A percentile compares a stretch with the other conserved stretches of the same genome.
Evolutionary conservation across 2,113 vertebrate species (phyloP).

Genomic region (Okapia johnstoni): DNA sequence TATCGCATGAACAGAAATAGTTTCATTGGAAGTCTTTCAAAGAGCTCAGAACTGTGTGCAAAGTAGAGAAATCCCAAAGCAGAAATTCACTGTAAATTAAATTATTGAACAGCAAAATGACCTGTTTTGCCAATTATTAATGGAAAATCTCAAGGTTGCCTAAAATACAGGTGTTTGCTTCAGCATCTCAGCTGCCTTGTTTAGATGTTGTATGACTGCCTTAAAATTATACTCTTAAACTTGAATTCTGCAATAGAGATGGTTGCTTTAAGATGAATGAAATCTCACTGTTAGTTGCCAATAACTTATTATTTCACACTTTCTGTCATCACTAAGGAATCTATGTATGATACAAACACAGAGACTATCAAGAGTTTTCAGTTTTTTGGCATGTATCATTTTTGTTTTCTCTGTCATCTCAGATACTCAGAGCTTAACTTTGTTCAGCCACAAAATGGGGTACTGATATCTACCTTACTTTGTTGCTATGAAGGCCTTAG

Average conservation of each 20-base stretch:
- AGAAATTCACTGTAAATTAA: neutral
- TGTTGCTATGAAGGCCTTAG: neutral
- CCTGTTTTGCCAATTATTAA: conserved; percentile 6
- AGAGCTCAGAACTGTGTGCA: neutral
- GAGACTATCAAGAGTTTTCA: neutral
- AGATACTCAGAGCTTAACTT: neutral
- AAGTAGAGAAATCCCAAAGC: neutral
- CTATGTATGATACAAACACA: neutral
- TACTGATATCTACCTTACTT: neutral
- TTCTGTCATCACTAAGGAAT: neutral
- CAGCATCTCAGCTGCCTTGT: neutral
- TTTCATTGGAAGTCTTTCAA: neutral
- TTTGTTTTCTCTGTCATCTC: neutral
- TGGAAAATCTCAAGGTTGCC: neutral
- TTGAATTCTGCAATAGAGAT: neutral
- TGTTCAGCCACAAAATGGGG: neutral
- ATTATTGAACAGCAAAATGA: neutral
- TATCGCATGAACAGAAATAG: neutral
- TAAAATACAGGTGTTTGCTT: neutral
- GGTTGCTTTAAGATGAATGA: neutral
- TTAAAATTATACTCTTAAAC: neutral
- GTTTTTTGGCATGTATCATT: neutral
- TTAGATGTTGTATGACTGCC: neutral
- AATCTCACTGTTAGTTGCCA: neutral
- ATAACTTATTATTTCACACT: neutral